Evolutionary conservation across 2,797 vertebrate species (phyloP).

Genomic region (Anabas testudineus): DNA sequence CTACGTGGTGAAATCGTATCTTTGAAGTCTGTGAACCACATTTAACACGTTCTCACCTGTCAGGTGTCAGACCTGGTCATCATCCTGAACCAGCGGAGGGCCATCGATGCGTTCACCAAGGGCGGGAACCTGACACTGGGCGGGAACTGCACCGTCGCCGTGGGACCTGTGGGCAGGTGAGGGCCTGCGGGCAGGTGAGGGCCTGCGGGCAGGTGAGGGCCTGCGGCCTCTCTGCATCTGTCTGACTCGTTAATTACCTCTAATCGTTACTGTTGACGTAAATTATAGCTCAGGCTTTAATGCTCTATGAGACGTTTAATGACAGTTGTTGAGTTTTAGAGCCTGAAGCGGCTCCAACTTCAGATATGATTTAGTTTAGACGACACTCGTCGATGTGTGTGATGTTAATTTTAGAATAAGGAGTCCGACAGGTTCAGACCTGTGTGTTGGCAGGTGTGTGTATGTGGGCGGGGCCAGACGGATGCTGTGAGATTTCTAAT

Average conservation of each 20-base stretch:
- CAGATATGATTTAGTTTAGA: slow-evolving; percentile 24
- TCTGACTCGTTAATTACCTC: slow-evolving; percentile 1
- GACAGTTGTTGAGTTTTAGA: slow-evolving; percentile 27
- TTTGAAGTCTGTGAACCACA: too few species aligned
- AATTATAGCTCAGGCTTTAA: slow-evolving; percentile 19
- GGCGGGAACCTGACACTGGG: slow-evolving; percentile 97
- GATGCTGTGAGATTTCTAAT: too few species aligned
- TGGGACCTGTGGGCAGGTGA: slow-evolving; percentile 95
- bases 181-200: slow-evolving; percentile 87
- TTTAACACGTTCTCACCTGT: neutral
- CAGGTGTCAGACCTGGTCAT: slow-evolving; percentile 97
- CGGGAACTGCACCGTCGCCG: slow-evolving; percentile 94
- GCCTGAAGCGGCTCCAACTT: slow-evolving; percentile 13
- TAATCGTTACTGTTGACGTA: neutral
- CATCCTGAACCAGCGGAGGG: slow-evolving; percentile 93
- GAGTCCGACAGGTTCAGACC: slow-evolving; percentile 25
- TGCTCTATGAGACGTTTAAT: slow-evolving; percentile 31
- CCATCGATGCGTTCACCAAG: slow-evolving; percentile 96
- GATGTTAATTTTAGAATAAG: slow-evolving; percentile 13
- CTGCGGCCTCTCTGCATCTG: neutral
- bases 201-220: slow-evolving; percentile 91
- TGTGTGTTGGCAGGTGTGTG: slow-evolving; percentile 22
- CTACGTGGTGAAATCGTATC: too few species aligned
- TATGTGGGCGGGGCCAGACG: too few species aligned
- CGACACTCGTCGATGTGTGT: neutral